These are phyloP conservation scores for Aix galericulata DNA, from an alignment of 2,113 vertebrate genomes.

Conservation along the genomic window DNA sequence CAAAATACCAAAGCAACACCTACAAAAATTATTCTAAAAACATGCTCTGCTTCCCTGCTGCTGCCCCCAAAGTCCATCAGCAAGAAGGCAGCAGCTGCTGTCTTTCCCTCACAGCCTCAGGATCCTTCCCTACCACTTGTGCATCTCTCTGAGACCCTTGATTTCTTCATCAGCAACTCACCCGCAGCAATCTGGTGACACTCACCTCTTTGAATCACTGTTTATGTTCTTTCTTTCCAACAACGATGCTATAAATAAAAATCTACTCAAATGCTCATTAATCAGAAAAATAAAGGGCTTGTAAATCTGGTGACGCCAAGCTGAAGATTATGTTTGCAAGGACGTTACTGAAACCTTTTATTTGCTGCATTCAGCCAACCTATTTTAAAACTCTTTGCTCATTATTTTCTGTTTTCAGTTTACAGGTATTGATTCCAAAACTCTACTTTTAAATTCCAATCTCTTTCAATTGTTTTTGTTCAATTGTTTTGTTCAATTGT, in stretches of 20 bases:
- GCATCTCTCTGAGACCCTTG: neutral
- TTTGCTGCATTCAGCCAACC: neutral
- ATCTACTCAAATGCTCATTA: neutral
- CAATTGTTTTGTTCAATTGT: neutral
- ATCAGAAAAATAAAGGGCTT: neutral
- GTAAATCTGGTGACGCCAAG: neutral
- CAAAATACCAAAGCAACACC: neutral
- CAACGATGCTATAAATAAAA: neutral
- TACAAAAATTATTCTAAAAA: neutral
- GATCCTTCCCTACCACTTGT: neutral
- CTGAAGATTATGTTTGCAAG: neutral
- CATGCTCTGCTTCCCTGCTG: neutral
- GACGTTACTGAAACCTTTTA: neutral
- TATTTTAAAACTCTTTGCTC: neutral
- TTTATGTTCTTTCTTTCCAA: neutral
- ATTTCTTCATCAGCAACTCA: neutral
- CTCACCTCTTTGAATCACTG: neutral
- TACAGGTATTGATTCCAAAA: neutral
- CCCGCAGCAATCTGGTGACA: neutral
- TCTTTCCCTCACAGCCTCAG: neutral
- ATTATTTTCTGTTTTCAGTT: neutral
- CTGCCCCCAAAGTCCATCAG: accelerated
- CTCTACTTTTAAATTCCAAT: neutral
- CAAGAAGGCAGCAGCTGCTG: neutral
- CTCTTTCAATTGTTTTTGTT: neutral